Evolutionary conservation across 2,888 invertebrate genomes (phyloP).

Genomic region (Acrobasis repandana): DNA sequence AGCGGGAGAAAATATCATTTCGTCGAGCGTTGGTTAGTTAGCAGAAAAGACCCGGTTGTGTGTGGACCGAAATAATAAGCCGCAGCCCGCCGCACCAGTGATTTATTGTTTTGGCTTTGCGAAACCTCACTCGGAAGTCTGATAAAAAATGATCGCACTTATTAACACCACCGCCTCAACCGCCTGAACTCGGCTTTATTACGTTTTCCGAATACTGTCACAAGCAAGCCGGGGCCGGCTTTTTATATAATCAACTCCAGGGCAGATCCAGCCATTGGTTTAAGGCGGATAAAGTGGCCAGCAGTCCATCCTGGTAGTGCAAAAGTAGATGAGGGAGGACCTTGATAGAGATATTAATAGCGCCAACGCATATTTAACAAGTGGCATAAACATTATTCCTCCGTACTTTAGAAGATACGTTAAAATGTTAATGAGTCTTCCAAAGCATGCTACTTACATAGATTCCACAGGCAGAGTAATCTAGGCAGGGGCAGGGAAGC

Average conservation of each 20-base stretch:
- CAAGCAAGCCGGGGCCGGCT: constrained; percentile 11
- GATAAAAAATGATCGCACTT: constrained; percentile 79
- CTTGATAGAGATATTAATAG: no score
- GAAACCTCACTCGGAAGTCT: constrained; percentile 73
- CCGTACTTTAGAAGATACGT: no score
- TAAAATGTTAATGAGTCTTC: no score
- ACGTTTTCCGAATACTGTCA: constrained; percentile 49
- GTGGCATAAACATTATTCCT: no score
- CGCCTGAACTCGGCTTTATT: constrained; percentile 65
- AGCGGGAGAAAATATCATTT: constrained; percentile 55
- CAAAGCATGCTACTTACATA: no score
- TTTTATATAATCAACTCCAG: neutral
- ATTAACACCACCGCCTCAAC: constrained; percentile 69
- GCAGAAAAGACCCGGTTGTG: constrained; percentile 60
- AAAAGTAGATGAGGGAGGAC: no score
- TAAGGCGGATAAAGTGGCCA: no score
- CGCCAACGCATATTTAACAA: no score
- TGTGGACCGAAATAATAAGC: constrained; percentile 76
- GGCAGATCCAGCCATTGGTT: no score
- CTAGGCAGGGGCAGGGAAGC: no score
- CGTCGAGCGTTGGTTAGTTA: constrained; percentile 67
- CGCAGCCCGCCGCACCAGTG: constrained; percentile 64
- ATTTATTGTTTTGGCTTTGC: constrained; percentile 79
- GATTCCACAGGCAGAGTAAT: no score
- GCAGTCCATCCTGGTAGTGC: no score